These are phyloP conservation scores for Theocolax elegans DNA, from an alignment of 1,140 invertebrate species.

Conservation along the genomic window DNA sequence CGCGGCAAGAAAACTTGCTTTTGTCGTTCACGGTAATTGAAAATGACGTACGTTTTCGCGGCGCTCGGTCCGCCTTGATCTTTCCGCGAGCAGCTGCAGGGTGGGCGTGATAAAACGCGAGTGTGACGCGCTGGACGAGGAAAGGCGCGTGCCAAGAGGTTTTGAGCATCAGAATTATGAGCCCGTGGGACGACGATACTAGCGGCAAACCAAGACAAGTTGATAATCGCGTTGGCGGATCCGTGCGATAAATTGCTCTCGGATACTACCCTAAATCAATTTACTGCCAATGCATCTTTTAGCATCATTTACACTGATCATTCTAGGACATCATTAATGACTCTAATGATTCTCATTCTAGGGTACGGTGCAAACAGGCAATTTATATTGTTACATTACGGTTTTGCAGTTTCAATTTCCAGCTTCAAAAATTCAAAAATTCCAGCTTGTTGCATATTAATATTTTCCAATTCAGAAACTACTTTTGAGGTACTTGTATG, in stretches of 20 bases:
- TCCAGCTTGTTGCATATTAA: too few species aligned
- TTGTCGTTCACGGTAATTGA: conserved; percentile 56
- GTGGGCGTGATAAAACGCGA: conserved; percentile 44
- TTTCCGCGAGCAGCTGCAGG: conserved; percentile 44
- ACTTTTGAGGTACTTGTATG: too few species aligned
- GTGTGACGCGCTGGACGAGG: conserved; percentile 10
- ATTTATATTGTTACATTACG: too few species aligned
- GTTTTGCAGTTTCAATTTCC: too few species aligned
- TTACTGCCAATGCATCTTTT: conserved; percentile 1
- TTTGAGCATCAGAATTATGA: conserved; percentile 49
- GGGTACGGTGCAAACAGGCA: too few species aligned
- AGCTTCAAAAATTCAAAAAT: too few species aligned
- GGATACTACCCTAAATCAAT: not conserved
- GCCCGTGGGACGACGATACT: conserved; percentile 41
- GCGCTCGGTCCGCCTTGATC: conserved; percentile 50
- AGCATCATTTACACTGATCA: too few species aligned
- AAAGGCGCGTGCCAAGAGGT: not conserved
- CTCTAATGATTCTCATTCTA: too few species aligned
- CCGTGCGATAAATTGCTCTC: not conserved
- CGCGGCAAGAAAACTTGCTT: conserved; percentile 38
- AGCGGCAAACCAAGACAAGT: conserved; percentile 45
- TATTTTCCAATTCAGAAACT: too few species aligned
- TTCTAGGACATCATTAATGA: too few species aligned
- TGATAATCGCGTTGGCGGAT: conserved; percentile 47
- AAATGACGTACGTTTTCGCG: conserved; percentile 56